Evolutionary conservation across 1,140 invertebrate species (phyloP).

Genomic region (Subanguina moxae): DNA sequence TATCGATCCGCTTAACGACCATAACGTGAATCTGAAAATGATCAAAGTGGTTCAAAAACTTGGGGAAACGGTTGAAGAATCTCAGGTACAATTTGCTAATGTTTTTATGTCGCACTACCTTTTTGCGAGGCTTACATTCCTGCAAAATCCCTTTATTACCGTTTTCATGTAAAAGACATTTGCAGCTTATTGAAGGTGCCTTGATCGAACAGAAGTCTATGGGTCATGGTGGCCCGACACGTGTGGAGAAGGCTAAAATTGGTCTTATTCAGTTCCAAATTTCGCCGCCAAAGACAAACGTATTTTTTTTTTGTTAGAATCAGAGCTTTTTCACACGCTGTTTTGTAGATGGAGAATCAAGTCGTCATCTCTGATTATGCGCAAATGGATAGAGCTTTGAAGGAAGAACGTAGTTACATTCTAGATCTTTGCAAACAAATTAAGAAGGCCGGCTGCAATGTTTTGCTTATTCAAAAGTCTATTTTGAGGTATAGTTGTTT

Average conservation of each 20-base stretch:
- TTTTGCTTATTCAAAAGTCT: conserved; percentile 95
- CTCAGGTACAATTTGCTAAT: conserved; percentile 63
- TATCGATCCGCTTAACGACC: conserved; percentile 67
- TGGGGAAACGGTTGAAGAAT: conserved; percentile 87
- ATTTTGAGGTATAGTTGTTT: conserved; percentile 74
- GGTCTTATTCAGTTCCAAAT: conserved; percentile 99
- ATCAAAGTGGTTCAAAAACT: conserved; percentile 93
- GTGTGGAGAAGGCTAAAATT: conserved; percentile 95
- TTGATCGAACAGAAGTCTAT: conserved; percentile 87
- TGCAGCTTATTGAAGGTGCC: conserved; percentile 81
- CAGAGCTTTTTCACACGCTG: neutral
- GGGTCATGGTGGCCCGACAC: conserved; percentile 78
- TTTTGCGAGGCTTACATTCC: too few relatives aligned
- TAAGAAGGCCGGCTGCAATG: conserved; percentile 95
- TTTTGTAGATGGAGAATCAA: conserved; percentile 84
- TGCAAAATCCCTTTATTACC: too few relatives aligned
- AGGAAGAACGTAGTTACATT: conserved; percentile 95
- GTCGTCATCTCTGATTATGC: conserved; percentile 96
- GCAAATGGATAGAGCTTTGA: conserved; percentile 96
- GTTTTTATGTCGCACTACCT: too few relatives aligned
- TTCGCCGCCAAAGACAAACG: conserved; percentile 97
- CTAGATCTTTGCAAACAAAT: conserved; percentile 98
- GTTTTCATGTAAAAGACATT: too few relatives aligned
- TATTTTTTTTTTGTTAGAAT: conserved; percentile 59
- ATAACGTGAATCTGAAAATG: conserved; percentile 73